These are phyloP conservation scores for Luperina nickerlii DNA, from an alignment of 2,888 invertebrate genomes.

Conservation along the genomic window DNA sequence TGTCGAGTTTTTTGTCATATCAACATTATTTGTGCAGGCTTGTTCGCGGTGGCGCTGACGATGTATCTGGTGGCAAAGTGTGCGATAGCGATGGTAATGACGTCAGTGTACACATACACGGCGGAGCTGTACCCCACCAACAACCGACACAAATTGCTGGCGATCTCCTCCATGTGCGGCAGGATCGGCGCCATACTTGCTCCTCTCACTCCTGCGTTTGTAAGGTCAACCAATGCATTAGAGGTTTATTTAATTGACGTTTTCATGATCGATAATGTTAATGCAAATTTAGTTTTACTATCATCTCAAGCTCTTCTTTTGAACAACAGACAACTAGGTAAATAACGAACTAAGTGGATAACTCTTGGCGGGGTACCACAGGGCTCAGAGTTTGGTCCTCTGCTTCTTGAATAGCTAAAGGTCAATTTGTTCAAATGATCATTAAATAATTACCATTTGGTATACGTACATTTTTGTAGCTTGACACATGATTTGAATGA, in stretches of 20 bases:
- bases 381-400: no score
- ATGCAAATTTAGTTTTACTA: background rate
- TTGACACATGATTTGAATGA: background rate
- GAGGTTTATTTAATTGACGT: background rate
- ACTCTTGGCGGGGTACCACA: no score
- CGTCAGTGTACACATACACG: slow-evolving; percentile 91
- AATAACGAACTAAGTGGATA: background rate
- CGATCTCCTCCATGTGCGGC: slow-evolving; percentile 92
- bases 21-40: slow-evolving; percentile 42
- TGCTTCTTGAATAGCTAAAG: background rate
- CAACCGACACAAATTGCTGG: slow-evolving; percentile 91
- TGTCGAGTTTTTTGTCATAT: background rate
- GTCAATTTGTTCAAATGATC: background rate
- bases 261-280: background rate
- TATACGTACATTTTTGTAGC: background rate
- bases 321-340: background rate
- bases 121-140: slow-evolving; percentile 92
- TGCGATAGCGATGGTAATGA: slow-evolving; percentile 90
- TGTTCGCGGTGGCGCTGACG: slow-evolving; percentile 76
- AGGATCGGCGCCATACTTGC: slow-evolving; percentile 92
- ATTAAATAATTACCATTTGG: background rate
- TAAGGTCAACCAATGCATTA: slow-evolving; percentile 57
- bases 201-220: slow-evolving; percentile 91
- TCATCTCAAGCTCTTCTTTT: background rate
- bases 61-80: slow-evolving; percentile 90